Evolutionary conservation across 2,888 invertebrate species (phyloP).

Genomic region (Uloborus plumipes): DNA sequence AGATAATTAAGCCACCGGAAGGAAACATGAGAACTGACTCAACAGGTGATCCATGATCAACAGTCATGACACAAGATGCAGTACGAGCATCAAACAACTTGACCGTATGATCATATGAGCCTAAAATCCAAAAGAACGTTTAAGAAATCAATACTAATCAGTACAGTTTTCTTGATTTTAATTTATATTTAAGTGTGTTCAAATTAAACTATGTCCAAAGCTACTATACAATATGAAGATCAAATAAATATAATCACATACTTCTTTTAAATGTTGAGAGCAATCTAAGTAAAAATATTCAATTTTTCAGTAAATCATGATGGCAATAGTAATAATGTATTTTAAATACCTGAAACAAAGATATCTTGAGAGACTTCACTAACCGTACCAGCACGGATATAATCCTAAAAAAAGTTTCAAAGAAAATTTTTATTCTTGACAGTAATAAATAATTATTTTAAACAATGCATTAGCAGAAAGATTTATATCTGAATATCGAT

Average conservation of each 20-base stretch:
- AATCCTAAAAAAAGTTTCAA: conserved; percentile 70
- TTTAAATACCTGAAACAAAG: conserved; percentile 79
- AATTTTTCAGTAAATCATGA: not conserved
- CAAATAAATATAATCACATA: not conserved
- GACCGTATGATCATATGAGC: conserved; percentile 87
- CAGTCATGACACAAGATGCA: conserved; percentile 78
- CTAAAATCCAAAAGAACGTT: conserved; percentile 22
- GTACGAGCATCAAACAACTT: conserved; percentile 89
- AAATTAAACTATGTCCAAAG: not conserved
- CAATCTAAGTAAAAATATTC: not conserved
- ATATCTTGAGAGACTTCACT: conserved; percentile 83
- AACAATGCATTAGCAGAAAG: not conserved
- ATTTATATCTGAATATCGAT: no score
- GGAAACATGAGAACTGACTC: conserved; percentile 82
- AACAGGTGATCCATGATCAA: conserved; percentile 65
- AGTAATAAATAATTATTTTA: not conserved
- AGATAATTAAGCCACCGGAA: conserved; percentile 89
- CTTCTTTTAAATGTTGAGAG: not conserved
- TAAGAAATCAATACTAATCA: no score
- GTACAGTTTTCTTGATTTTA: not conserved
- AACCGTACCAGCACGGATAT: conserved; percentile 80
- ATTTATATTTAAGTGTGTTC: not conserved
- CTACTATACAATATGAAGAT: not conserved
- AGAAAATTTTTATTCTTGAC: not conserved
- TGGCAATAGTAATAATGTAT: not conserved